Conservation (phyloP, 92 coral and sea anemone species). For the Heteractis magnifica region DNA sequence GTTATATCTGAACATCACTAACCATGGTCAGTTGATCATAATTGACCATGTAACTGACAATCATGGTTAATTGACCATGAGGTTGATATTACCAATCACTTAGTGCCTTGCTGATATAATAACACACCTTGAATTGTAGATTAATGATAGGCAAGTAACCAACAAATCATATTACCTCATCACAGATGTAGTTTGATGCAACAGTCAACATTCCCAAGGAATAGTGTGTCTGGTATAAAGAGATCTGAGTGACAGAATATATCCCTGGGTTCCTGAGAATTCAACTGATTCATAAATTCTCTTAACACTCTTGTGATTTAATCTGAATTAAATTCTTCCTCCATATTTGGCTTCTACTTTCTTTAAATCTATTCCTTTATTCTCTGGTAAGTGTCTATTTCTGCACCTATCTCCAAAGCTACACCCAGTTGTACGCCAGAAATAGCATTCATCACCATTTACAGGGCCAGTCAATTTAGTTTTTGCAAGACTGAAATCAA, state of each 20-base stretch:
- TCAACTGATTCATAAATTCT: not conserved
- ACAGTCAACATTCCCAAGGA: not conserved
- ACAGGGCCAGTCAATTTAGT: conserved; percentile 86
- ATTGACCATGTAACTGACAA: too few relatives aligned
- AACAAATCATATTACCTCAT: too few relatives aligned
- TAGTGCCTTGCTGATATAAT: too few relatives aligned
- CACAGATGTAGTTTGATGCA: not conserved
- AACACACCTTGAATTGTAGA: too few relatives aligned
- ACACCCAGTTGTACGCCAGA: conserved; percentile 99
- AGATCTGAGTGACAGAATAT: not conserved
- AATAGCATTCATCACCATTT: conserved; percentile 96
- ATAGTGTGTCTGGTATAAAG: not conserved
- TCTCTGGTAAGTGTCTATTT: conserved; percentile 71
- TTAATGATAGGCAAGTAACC: too few relatives aligned
- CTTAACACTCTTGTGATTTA: not conserved
- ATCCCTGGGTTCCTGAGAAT: not conserved
- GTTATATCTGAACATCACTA: too few relatives aligned
- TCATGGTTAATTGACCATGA: too few relatives aligned
- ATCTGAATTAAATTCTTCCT: conserved; percentile 49
- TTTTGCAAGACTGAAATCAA: not conserved
- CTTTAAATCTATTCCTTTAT: conserved; percentile 72
- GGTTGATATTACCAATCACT: too few relatives aligned
- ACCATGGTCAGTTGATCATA: too few relatives aligned
- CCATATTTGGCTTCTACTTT: conserved; percentile 96
- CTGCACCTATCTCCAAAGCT: conserved; percentile 87